Percentiles rank a stretch among this genome's conserved stretches.
phyloP scores from a whole-genome alignment of 2,797 vertebrate species.

The Allenopithecus nigroviridis region DNA sequence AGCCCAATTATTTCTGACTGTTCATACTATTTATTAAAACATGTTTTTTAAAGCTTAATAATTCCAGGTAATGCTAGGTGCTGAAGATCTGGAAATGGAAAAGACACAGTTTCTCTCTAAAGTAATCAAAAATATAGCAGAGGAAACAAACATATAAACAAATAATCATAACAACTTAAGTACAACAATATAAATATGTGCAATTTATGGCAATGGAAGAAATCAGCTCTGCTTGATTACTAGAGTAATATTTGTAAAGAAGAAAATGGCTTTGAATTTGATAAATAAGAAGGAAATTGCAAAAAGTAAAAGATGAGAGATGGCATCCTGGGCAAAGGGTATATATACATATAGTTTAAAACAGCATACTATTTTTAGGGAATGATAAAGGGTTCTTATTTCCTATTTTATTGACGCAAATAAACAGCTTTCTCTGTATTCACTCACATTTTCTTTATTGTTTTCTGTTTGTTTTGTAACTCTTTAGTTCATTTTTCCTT shows the following conservation, averaged over 20 bases:
- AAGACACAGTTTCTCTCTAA: not conserved
- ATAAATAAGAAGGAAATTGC: not conserved
- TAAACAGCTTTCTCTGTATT: not conserved
- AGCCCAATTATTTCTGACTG: not conserved
- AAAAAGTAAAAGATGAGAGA: not conserved
- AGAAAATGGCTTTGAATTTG: not conserved
- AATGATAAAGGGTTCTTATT: not conserved
- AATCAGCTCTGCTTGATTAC: not conserved
- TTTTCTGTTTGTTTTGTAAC: not conserved
- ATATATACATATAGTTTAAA: not conserved
- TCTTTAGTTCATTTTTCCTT: not conserved
- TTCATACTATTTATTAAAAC: not conserved
- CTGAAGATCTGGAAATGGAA: not conserved
- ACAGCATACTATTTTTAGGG: not conserved
- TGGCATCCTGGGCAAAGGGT: not conserved
- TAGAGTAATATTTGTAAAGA: not conserved
- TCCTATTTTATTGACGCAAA: not conserved
- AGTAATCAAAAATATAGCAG: not conserved
- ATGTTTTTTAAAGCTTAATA: not conserved
- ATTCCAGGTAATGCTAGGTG: not conserved
- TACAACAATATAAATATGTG: not conserved
- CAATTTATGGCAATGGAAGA: not conserved
- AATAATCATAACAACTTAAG: not conserved
- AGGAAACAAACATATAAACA: not conserved
- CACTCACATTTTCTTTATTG: not conserved